Base-by-base conservation (phyloP, 2,113 vertebrate genomes). In the Anser brachyrhynchus region DNA sequence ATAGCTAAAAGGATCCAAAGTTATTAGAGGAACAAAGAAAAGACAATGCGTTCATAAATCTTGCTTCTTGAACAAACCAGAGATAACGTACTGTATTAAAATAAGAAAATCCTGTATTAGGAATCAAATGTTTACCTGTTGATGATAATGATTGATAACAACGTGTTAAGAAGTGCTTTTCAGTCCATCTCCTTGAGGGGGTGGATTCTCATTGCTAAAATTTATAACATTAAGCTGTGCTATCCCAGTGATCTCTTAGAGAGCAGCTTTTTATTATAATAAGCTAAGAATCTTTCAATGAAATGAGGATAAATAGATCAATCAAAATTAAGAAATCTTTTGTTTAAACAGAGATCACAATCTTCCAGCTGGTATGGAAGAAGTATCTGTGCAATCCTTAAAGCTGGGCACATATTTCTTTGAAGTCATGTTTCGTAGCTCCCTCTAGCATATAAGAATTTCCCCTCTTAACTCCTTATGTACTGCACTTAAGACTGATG, bases 281-380 rank as follows among this genome's bases (percentile, higher is more conserved):
- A 59, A 92, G 51, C 64, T 76, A 74, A 70, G 58, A 92, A 61
- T 82, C 74, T 71, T 76, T 37, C 64, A 73, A 1, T 76, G 84
- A 91, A 91, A 57, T 22, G 23, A 78, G 39, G 58, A 78, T 58
- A 95, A 91, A 93, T n/a, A 89, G 70, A 44, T 64, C 37, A 91
- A 87, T 93, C 61, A 70, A 82, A 92, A 89, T 51, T 70, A 59
- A 93, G 23, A 75, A 59, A 82, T 82, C 43, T 84, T 93, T 87
- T 93, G 70, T 96, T 96, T 87, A 87, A 93, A 76, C 26, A 79
- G 73, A 93, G 84, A 95, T 91, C 69, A 75, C 62, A 84, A 44
- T 75, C 91, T 33, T 33, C 54, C 26, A 75, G 52, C 61, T 77
- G 91, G 64, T 86, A 88, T 43, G 72, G 52, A 0, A 55, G 79